Percentiles rank a stretch among this genome's conserved stretches.
These are phyloP conservation scores for Rhopalosiphum padi DNA, from an alignment of 1,140 invertebrate species.

Conservation along the genomic window DNA sequence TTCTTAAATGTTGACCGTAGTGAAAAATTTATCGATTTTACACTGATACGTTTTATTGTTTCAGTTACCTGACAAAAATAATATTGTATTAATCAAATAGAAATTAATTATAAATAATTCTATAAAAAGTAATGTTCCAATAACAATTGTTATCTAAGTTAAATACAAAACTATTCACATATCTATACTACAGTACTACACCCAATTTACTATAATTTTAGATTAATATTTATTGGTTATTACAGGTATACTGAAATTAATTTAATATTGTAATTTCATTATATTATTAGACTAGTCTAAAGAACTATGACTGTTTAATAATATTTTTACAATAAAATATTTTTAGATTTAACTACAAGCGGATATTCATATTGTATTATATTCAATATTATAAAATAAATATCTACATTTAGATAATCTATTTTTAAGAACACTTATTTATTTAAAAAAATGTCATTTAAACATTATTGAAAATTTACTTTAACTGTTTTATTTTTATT, in stretches of 20 bases:
- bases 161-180: background rate
- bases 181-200: background rate
- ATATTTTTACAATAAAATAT: too few relatives aligned
- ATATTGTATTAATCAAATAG: background rate
- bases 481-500: too few relatives aligned
- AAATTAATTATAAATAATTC: background rate
- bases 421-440: background rate
- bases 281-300: background rate
- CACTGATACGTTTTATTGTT: background rate
- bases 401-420: background rate
- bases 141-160: background rate
- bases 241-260: background rate
- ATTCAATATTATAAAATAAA: too few relatives aligned
- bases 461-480: too few relatives aligned
- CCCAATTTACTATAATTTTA: background rate
- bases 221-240: background rate
- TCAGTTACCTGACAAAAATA: background rate
- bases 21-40: background rate
- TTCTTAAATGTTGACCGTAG: background rate
- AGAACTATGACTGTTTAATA: background rate
- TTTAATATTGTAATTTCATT: background rate
- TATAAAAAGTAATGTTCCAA: background rate
- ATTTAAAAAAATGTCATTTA: too few relatives aligned
- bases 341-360: too few relatives aligned
- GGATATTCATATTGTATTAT: too few relatives aligned